These are phyloP conservation scores for Pongo pygmaeus DNA, from an alignment of 2,113 vertebrate genomes.

Conservation along the genomic window DNA sequence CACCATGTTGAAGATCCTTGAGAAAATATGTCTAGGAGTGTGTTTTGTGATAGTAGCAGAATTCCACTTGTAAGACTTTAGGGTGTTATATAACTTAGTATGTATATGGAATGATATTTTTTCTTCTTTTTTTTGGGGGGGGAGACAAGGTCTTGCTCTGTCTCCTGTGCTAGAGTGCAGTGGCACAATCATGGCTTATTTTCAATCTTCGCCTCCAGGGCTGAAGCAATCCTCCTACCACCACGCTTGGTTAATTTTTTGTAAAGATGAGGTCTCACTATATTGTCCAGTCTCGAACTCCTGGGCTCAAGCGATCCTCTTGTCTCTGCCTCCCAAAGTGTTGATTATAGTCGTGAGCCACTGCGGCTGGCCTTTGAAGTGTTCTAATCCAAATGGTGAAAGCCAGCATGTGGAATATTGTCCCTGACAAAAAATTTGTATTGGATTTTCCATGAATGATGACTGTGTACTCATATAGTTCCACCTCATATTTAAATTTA, in stretches of 20 bases:
- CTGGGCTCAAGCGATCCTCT: too few relatives aligned
- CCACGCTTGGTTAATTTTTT: too few relatives aligned
- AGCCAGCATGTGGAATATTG: background rate
- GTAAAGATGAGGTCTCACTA: too few relatives aligned
- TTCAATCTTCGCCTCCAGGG: too few relatives aligned
- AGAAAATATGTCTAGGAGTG: background rate
- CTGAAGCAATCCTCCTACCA: too few relatives aligned
- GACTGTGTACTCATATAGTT: background rate
- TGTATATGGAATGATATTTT: background rate
- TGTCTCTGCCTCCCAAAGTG: too few relatives aligned
- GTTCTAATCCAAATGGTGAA: background rate
- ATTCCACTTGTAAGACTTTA: constrained; percentile 19
- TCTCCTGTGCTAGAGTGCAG: too few relatives aligned
- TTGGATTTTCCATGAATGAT: background rate
- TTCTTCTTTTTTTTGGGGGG: too few relatives aligned
- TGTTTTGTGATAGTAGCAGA: background rate
- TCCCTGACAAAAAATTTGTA: background rate
- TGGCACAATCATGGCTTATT: too few relatives aligned
- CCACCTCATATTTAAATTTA: background rate
- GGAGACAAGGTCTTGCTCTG: too few relatives aligned
- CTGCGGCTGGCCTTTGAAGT: background rate
- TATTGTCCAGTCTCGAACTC: too few relatives aligned
- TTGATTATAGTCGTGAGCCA: too few relatives aligned
- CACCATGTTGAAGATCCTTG: background rate
- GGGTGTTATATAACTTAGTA: background rate